Evolutionary conservation across 2,797 vertebrate genomes (phyloP).

Genomic region (Melanotaenia parkinsoni): DNA sequence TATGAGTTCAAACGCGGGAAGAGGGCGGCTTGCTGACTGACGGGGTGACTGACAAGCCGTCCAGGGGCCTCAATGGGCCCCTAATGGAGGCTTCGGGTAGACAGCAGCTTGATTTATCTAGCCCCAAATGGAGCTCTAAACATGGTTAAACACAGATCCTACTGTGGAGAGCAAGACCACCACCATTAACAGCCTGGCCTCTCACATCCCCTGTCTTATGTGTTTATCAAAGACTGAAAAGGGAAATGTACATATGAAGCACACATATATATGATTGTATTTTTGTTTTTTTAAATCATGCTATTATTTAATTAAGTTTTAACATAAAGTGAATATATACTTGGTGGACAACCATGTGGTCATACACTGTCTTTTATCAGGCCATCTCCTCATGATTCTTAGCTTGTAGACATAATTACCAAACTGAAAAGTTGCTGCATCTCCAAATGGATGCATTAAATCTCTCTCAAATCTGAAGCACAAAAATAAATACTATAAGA

Average conservation of each 20-base stretch:
- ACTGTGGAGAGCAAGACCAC: slow-evolving; percentile 77
- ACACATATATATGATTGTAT: slow-evolving; percentile 8
- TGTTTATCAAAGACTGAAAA: slow-evolving; percentile 14
- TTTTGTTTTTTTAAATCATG: slow-evolving; percentile 21
- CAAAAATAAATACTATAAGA: background rate
- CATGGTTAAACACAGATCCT: slow-evolving; percentile 82
- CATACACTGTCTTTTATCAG: background rate
- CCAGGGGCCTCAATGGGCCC: slow-evolving; percentile 72
- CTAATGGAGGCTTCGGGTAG: slow-evolving; percentile 84
- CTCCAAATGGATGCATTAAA: background rate
- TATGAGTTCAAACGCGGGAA: slow-evolving; percentile 82
- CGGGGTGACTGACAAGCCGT: slow-evolving; percentile 81
- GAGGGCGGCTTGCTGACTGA: slow-evolving; percentile 71
- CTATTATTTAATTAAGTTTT: background rate
- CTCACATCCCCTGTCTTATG: slow-evolving; percentile 36
- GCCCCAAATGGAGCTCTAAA: slow-evolving; percentile 83
- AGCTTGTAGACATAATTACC: background rate
- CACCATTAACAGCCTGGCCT: slow-evolving; percentile 69
- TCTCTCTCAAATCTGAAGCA: background rate
- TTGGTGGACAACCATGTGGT: background rate
- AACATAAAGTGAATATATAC: background rate
- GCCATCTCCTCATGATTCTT: background rate
- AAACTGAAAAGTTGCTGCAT: background rate
- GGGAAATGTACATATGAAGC: slow-evolving; percentile 33
- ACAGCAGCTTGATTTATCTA: slow-evolving; percentile 84